phyloP scores from a whole-genome alignment of 2,888 invertebrate species.

The Amiota communis region DNA sequence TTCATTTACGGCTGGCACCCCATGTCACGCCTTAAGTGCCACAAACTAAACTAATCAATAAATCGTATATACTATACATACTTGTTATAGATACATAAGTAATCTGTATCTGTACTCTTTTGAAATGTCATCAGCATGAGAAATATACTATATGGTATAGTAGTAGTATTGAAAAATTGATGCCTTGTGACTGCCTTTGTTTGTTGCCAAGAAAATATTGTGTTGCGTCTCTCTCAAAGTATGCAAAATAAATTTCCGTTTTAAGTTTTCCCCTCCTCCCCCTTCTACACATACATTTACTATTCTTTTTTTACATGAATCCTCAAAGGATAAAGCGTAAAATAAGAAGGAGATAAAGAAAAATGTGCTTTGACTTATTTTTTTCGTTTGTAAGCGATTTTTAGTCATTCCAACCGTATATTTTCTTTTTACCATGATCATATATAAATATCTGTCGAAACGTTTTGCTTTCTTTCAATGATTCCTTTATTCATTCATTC shows the following conservation, averaged over 20 bases:
- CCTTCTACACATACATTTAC: not conserved
- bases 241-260: constrained; percentile 14
- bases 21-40: too few species aligned
- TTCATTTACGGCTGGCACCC: too few species aligned
- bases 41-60: not conserved
- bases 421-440: not conserved
- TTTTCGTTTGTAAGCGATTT: not conserved
- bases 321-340: too few species aligned
- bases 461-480: too few species aligned
- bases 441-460: too few species aligned
- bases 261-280: not conserved
- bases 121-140: constrained; percentile 54
- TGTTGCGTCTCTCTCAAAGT: constrained; percentile 14
- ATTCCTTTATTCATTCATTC: too few species aligned
- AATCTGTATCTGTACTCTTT: constrained; percentile 45
- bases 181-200: constrained; percentile 41
- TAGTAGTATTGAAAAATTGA: constrained; percentile 46
- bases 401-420: not conserved
- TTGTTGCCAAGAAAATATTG: constrained; percentile 28
- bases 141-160: too few species aligned
- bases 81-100: not conserved
- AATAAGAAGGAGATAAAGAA: not conserved
- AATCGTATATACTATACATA: not conserved
- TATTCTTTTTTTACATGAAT: not conserved
- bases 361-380: not conserved